Base-by-base conservation (phyloP, 2,888 invertebrate species). In the Maniola hyperantus region DNA sequence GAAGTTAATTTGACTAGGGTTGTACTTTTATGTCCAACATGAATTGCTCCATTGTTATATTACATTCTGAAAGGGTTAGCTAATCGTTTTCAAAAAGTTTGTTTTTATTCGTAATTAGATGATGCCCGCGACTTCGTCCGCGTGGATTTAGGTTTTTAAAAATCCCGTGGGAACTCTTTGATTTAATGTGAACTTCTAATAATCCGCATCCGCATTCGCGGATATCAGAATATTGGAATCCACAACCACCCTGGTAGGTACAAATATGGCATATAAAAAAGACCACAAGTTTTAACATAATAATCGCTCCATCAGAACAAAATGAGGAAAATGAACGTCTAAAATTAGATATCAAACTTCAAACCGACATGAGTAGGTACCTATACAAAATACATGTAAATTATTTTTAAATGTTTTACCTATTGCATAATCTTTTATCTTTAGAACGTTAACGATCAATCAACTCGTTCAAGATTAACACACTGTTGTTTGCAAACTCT, bases 381-480 rank as follows among this genome's bases (percentile, higher is more conserved):
- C 7, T 18, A n/a, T n/a, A 48, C 8, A 15, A 11, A 50, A 13
- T 53, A 33, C 26, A 33, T 2, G 26, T 13, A 15, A 18, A 33
- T 53, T 57, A 39, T 57, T 57, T 39, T 42, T 39, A 6, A 57
- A 42, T 2, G 18, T 57, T 42, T 11, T 39, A 55, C 55, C 11
- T 20, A 57, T 57, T 57, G 39, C 57, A 39, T 26, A 57, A 20
- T 57, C 15, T 42, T 39, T 57, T 57, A 57, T 57, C 57, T 57
- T 57, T 57, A 42, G 57, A 18, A 57, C 57, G 57, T 57, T 57
- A 57, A 57, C 42, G 57, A 57, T 57, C 57, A 57, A 57, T 57
- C 57, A 57, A 39, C 57, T 1, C 57, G 39, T 57, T 57, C 20
- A 39, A 57, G 42, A 57, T 42, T 57, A 57, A 42, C 42, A 57